Conservation (phyloP, 2,113 vertebrate species). For the Spilogale gracilis region DNA sequence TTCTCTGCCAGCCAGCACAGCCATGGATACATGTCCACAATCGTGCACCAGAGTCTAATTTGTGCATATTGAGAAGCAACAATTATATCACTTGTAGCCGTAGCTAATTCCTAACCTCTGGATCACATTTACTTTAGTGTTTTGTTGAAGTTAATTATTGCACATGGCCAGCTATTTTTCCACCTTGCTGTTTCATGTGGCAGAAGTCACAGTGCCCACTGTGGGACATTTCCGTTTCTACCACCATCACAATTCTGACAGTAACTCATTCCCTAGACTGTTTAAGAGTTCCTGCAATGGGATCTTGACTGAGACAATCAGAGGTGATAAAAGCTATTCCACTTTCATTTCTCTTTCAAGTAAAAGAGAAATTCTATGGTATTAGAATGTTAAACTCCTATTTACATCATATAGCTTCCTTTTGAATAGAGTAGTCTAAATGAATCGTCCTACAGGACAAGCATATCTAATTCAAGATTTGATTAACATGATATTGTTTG, state of each 20-base stretch:
- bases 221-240: background rate
- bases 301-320: background rate
- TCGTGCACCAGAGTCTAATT: background rate
- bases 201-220: background rate
- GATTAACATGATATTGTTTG: background rate
- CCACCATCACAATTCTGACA: background rate
- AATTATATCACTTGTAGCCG: background rate
- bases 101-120: background rate
- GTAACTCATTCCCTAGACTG: background rate
- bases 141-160: background rate
- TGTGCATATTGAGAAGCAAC: too few species aligned
- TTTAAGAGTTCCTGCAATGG: background rate
- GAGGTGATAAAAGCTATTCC: background rate
- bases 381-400: background rate
- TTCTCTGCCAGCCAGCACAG: background rate
- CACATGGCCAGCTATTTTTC: background rate
- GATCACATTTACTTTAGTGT: background rate
- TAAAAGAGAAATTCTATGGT: background rate
- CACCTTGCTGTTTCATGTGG: background rate
- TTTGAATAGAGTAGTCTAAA: background rate
- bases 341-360: background rate
- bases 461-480: background rate
- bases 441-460: background rate
- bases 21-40: rapidly evolving
- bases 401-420: background rate